These are phyloP conservation scores for Pangasianodon hypophthalmus DNA, from an alignment of 2,113 vertebrate species.

Conservation along the genomic window DNA sequence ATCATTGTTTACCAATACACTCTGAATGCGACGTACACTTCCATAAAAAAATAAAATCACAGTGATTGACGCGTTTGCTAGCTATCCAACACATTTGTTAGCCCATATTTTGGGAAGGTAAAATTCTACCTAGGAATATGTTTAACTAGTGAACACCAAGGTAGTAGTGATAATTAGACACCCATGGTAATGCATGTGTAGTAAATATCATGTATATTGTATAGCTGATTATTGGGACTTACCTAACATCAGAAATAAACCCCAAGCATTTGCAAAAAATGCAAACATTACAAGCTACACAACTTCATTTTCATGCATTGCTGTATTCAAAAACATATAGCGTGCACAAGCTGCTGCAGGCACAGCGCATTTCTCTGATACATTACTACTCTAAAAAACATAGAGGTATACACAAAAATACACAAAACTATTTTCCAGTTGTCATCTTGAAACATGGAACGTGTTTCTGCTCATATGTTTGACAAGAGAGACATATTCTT, in stretches of 20 bases:
- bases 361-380: background rate
- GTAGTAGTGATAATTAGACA: background rate
- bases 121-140: background rate
- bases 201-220: background rate
- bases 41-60: background rate
- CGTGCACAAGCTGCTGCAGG: background rate
- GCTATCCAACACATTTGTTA: background rate
- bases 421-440: conserved; percentile 7
- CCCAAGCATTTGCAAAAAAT: background rate
- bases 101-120: background rate
- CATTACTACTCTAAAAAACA: background rate
- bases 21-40: background rate
- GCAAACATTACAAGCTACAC: background rate
- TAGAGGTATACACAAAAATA: background rate
- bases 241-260: background rate
- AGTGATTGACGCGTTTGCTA: background rate
- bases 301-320: background rate
- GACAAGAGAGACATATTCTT: background rate
- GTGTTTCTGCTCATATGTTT: background rate
- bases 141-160: background rate
- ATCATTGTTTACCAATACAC: background rate
- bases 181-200: no score
- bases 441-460: background rate
- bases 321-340: no score
- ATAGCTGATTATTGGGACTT: background rate